These are phyloP conservation scores for Brachypterus glaber DNA, from an alignment of 2,888 invertebrate species.

Conservation along the genomic window DNA sequence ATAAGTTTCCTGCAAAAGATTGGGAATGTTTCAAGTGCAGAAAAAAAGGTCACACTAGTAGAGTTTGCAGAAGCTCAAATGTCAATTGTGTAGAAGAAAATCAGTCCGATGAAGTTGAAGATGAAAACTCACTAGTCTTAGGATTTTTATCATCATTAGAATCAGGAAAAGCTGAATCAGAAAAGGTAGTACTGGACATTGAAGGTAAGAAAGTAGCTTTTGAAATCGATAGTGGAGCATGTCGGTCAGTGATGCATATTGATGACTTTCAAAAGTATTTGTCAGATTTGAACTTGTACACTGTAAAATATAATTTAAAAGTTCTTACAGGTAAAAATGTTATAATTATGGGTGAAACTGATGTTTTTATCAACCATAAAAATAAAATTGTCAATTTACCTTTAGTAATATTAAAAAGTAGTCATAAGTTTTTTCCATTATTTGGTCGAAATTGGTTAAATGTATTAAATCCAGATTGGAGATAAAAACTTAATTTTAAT, in stretches of 20 bases:
- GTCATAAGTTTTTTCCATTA: conserved; percentile 7
- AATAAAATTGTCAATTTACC: conserved; percentile 3
- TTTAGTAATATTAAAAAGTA: conserved; percentile 1
- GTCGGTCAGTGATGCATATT: conserved; percentile 5
- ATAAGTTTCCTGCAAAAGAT: conserved; percentile 8
- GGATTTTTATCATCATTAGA: neutral
- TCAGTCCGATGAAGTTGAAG: neutral
- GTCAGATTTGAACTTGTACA: conserved; percentile 4
- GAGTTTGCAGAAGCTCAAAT: conserved; percentile 1
- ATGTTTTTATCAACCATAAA: conserved; percentile 6
- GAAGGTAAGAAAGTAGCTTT: conserved; percentile 2
- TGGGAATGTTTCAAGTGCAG: conserved; percentile 9
- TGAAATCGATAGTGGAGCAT: conserved; percentile 11
- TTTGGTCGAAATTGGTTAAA: conserved; percentile 10
- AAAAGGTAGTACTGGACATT: conserved; percentile 2
- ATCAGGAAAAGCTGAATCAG: conserved; percentile 1
- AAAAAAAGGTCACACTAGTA: conserved; percentile 7
- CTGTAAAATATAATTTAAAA: conserved; percentile 9
- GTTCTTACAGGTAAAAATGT: conserved; percentile 8
- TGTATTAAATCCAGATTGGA: conserved; percentile 8
- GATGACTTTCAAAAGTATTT: conserved; percentile 1
- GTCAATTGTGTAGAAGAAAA: neutral
- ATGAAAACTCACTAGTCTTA: neutral
- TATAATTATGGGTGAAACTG: conserved; percentile 6
- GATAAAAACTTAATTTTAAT: neutral